Evolutionary conservation across 2,888 invertebrate species (phyloP), one percentile per base, ranked within the genome.

Genomic region (Hirtodrosophila duncani): DNA sequence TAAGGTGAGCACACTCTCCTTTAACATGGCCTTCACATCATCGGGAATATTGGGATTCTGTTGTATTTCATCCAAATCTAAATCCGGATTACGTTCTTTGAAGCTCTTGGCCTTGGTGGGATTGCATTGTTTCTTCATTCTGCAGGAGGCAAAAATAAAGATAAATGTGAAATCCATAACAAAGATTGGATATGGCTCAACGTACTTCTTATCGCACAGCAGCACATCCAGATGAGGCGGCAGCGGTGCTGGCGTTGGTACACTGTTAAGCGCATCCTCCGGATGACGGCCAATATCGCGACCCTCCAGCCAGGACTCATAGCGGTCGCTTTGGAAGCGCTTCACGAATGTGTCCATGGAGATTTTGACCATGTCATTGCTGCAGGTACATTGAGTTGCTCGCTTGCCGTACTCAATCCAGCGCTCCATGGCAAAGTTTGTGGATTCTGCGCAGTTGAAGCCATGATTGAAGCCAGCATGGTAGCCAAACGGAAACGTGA

Each of bases 321-420:
- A 98, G 67, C 92, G 89, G 14, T 94, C 94, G 0, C 94, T 93
- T 83, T 95, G 95, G 81, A 96, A 96, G n/a, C 96, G 89, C 86
- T 94, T 95, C 0, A 99, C 98, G 88, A 99, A 99, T 3, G 95
- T 95, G 79, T 98, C 98, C 98, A 99, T 99, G n/a, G 96, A 95
- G 66, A 99, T 99, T 86, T 97, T 97, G 0, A 99, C 98, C 92
- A 95, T 96, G 83, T 98, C 98, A 80, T 94, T 94, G 71, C 95
- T 89, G 88, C 96, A 96, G 21, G 92, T 92, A 85, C 96, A 96
- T 80, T 95, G 95, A 1, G 90, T 89, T 1, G 96, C 94, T 60
- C 97, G 88, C 87, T 98, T 98, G 0, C 99, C 99, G 87, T 98
- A 99, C 85, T 99, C 99, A 8, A 99, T 94, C 99, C 99, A 99